Evolutionary conservation across 2,888 invertebrate species (phyloP).

Genomic region (Tenthredo livida): DNA sequence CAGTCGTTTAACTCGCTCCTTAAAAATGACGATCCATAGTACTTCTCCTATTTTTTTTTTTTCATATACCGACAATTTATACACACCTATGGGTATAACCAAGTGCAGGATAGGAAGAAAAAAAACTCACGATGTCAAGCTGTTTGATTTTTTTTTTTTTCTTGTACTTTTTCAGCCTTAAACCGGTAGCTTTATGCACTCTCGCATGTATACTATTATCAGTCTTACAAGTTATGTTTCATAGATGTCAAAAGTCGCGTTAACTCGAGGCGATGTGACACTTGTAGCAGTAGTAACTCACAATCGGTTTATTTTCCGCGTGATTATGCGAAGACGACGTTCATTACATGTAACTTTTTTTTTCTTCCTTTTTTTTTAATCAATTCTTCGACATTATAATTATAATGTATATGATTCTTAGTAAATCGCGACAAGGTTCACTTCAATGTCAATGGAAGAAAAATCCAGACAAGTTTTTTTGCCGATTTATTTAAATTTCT

Average conservation of each 20-base stretch:
- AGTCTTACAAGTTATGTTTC: not conserved
- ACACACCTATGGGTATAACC: not conserved
- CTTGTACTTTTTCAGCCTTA: not conserved
- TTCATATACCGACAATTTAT: not conserved
- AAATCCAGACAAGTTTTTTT: not conserved
- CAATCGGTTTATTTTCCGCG: not conserved
- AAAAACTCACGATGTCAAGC: not conserved
- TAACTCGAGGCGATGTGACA: not conserved
- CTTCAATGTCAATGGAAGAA: not conserved
- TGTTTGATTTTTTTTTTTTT: not conserved
- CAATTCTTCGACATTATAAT: not conserved
- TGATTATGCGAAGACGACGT: not conserved
- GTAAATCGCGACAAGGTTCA: not conserved
- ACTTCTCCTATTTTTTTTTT: not conserved
- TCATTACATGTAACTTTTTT: not conserved
- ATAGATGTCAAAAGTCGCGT: not conserved
- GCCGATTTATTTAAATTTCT: not conserved
- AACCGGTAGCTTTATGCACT: not conserved
- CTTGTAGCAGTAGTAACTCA: not conserved
- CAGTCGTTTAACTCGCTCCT: not conserved
- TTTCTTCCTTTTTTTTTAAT: not conserved
- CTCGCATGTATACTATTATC: not conserved
- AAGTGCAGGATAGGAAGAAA: not conserved
- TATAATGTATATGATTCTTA: not conserved
- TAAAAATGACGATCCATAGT: not conserved